A percentile compares a stretch with the other conserved stretches of the same genome.
Conservation (phyloP, 2,113 vertebrate species). For the Dermatemys mawii region DNA sequence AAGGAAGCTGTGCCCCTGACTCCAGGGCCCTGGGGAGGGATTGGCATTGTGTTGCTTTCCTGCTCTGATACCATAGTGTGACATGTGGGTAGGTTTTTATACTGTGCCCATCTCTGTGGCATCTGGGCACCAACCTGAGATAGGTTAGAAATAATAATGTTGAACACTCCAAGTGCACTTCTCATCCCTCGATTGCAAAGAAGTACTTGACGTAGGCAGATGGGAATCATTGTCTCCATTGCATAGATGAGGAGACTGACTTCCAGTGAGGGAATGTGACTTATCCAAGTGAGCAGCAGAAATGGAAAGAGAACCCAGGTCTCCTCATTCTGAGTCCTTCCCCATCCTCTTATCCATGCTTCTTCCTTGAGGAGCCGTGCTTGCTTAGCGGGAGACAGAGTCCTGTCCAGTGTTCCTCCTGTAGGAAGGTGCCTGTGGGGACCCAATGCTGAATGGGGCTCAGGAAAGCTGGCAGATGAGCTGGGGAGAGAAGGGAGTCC, state of each 20-base stretch:
- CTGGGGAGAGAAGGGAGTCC: neutral
- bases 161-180: neutral
- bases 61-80: neutral
- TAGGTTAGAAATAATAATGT: neutral
- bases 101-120: neutral
- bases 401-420: neutral
- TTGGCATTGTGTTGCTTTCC: neutral
- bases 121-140: neutral
- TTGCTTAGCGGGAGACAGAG: neutral
- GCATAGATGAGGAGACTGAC: neutral
- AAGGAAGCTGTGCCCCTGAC: neutral
- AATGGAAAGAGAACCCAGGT: neutral
- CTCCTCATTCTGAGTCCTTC: neutral
- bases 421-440: too few relatives aligned
- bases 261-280: neutral
- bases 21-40: neutral
- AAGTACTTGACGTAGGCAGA: neutral
- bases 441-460: neutral
- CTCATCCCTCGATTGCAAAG: neutral
- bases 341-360: too few relatives aligned
- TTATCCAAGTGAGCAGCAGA: neutral
- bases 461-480: neutral
- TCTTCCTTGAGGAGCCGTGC: neutral
- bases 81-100: neutral
- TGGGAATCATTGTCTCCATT: neutral